Percentiles rank a stretch among this genome's conserved stretches.
Conservation (phyloP, 2,797 vertebrate genomes). For the Trachurus trachurus region DNA sequence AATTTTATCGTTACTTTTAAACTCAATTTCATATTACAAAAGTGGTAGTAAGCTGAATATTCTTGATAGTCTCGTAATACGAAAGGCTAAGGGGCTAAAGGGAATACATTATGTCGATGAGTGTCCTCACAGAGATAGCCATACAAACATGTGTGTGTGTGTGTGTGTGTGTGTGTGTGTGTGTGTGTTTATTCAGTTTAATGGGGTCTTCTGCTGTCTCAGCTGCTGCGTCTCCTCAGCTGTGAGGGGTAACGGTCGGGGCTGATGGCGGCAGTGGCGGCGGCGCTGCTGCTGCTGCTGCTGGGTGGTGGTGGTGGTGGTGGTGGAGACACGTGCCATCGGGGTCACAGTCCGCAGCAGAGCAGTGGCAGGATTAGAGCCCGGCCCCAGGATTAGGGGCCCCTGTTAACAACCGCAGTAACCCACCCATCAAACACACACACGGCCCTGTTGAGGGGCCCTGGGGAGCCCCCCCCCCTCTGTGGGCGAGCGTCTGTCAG, state of each 20-base stretch:
- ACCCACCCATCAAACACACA: slow-evolving; percentile 55
- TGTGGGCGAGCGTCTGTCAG: slow-evolving; percentile 58
- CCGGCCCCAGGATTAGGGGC: slow-evolving; percentile 78
- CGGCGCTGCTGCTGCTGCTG: no score
- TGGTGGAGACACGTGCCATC: slow-evolving; percentile 76
- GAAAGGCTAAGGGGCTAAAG: no score
- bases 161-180: slow-evolving; percentile 29
- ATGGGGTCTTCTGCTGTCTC: slow-evolving; percentile 65
- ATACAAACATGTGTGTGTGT: not conserved
- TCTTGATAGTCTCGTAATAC: no score
- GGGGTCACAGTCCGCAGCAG: slow-evolving; percentile 78
- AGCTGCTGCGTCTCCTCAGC: slow-evolving; percentile 82
- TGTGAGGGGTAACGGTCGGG: slow-evolving; percentile 61
- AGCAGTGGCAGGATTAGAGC: slow-evolving; percentile 82
- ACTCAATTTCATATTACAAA: no score
- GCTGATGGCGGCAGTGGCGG: no score
- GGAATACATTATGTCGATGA: no score
- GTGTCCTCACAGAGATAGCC: no score
- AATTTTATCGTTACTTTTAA: no score
- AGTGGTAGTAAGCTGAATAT: no score
- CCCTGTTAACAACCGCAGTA: slow-evolving; percentile 79
- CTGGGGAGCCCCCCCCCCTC: slow-evolving; percentile 22
- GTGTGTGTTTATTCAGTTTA: slow-evolving; percentile 59
- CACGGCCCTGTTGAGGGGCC: slow-evolving; percentile 45
- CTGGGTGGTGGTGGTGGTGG: no score